Conservation (phyloP, 2,113 vertebrate species). For the Oncorhynchus gorbuscha region DNA sequence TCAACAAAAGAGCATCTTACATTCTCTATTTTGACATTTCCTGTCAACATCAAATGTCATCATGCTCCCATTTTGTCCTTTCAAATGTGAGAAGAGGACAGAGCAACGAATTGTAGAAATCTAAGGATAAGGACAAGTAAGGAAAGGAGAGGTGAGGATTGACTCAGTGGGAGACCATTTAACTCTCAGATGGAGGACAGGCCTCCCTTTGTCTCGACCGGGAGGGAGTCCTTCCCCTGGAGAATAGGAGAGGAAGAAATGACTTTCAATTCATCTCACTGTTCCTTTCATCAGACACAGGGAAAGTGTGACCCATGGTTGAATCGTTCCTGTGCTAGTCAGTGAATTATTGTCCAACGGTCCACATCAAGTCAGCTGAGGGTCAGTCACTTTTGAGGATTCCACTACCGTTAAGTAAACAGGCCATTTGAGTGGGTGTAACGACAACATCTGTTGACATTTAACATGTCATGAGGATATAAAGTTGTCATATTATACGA, state of each 20-base stretch:
- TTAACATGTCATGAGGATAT: too few relatives aligned
- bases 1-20: neutral
- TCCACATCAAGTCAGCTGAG: too few relatives aligned
- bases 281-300: neutral
- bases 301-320: too few relatives aligned
- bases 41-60: neutral
- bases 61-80: neutral
- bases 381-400: too few relatives aligned
- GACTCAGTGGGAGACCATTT: neutral
- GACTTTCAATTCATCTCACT: neutral
- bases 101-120: too few relatives aligned
- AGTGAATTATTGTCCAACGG: too few relatives aligned
- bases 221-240: neutral
- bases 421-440: too few relatives aligned
- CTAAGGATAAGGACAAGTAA: neutral
- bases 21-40: neutral
- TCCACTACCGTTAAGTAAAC: too few relatives aligned
- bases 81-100: neutral
- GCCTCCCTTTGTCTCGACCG: neutral
- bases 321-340: too few relatives aligned
- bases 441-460: too few relatives aligned
- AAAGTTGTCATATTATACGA: too few relatives aligned
- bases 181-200: neutral
- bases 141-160: neutral
- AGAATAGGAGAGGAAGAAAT: neutral